Evolutionary conservation across 2,113 vertebrate species (phyloP), one percentile per base, ranked within the genome.

Genomic region (Etheostoma spectabile): DNA sequence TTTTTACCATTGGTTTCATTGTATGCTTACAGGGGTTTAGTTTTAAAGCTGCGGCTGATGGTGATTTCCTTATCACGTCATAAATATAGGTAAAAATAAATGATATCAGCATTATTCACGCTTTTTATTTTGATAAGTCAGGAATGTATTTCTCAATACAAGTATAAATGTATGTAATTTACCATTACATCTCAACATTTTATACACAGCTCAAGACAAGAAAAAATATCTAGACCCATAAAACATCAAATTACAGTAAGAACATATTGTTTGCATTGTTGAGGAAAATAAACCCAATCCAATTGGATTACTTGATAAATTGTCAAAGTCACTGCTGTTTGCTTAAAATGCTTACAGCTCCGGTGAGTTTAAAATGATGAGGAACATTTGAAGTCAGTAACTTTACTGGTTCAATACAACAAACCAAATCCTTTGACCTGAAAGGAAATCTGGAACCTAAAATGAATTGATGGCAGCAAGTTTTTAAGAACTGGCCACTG

Each of bases 51-150:
- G 65, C 38, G 60, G 27, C 19, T 72, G 51, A 63, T 12, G 30
- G 14, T 14, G 57, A 64, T 45, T 53, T 6, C 3, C 30, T 55
- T 15, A 11, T 30, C 24, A 18, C 2, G 14, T 59, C 5, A 8
- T 49, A 8, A 46, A n/a, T n/a, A 12, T 8, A 62, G 49, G 30
- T 65, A 3, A 46, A 60, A 78, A 84, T 1, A 79, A 48, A 60
- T 14, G 6, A 62, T 38, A 14, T 21, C 14, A 42, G 22, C 18
- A 13, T 65, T 42, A 53, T 52, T 62, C 27, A 61, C 12, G 38
- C 2, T 10, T 82, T 87, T 89, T 88, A 86, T 88, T 91, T 79
- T 70, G 68, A 84, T 86, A 77, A 88, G 74, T 81, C 45, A 75
- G 65, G 16, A 79, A 84, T 69, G 64, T 76, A 5, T 16, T 85